Evolutionary conservation across 2,888 invertebrate species (phyloP), one percentile per base, ranked within the genome.

Genomic region (Apamea anceps): DNA sequence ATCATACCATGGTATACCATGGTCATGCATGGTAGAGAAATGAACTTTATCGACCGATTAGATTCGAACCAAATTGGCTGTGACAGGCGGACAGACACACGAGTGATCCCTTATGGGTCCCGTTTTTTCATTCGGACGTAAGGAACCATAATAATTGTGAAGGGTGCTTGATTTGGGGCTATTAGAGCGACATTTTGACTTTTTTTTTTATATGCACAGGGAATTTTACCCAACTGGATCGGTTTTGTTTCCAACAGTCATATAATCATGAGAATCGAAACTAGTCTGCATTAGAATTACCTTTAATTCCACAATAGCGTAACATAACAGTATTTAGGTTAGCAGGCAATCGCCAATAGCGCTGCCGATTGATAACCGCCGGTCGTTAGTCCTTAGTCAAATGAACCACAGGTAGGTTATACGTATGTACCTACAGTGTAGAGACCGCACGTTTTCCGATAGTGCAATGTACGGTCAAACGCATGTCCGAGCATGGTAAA

Each of bases 321-420:
- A 75, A 32, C 70, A 75, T 32, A 25, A 60, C 18, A 70, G 25
- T 71, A 71, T 60, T 37, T 37, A 37, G 5, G 37, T 5, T 37
- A 72, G 25, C 75, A 75, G 32, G 45, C 60, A 45, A 72, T n/a
- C 8, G n/a, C 45, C 32, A 32, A 13, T n/a, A 72, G 32, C 45
- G 45, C n/a, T n/a, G 8, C 48, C 48, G 60, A 45, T 72, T 48
- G 18, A 45, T 71, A 71, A 60, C 75, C n/a, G n/a, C 7, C 8
- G 51, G 45, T 37, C 48, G 48, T 72, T 75, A 60, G n/a, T 75
- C 13, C 72, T 32, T 48, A 71, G 45, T 72, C 72, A 32, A 71
- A 75, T 60, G 57, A 71, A 57, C 70, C 3, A 3, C 12, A 57
- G 57, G 51, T 21, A 62, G 10, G 48, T 72, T 32, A 32, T 32